phyloP scores from a whole-genome alignment of 2,888 invertebrate genomes.

The Reticulitermes lucifugus region DNA sequence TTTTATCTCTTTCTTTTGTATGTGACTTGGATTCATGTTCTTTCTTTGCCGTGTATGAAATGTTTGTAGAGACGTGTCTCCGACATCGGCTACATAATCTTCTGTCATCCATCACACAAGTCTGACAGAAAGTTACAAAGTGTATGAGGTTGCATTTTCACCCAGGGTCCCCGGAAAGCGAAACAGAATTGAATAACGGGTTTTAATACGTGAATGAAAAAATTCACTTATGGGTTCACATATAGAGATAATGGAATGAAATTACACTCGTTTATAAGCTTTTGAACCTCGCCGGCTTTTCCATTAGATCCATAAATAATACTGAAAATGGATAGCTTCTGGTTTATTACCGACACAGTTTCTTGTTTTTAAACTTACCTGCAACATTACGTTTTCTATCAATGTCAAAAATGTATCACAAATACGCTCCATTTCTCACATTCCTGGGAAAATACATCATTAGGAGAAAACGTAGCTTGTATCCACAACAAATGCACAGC shows the following conservation, averaged over 20 bases:
- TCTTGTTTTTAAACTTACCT: background rate
- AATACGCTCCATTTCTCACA: background rate
- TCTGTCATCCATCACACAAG: background rate
- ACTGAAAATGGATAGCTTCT: background rate
- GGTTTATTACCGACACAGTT: background rate
- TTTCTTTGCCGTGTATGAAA: background rate
- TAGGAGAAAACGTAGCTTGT: background rate
- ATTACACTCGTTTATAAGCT: background rate
- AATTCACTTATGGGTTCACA: background rate
- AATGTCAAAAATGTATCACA: conserved; percentile 1
- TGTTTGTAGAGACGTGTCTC: background rate
- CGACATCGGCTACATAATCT: background rate
- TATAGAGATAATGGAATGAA: background rate
- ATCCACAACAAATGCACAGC: no score
- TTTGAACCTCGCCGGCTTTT: background rate
- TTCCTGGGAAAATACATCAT: background rate
- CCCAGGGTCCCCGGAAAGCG: background rate
- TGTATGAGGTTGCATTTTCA: background rate
- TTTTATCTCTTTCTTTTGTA: no score
- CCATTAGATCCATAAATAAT: background rate
- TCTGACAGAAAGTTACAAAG: background rate
- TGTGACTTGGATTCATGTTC: no score
- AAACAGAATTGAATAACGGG: background rate
- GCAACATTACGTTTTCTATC: background rate
- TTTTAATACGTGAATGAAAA: background rate